These are phyloP conservation scores for Eupeodes corollae DNA, from an alignment of 1,140 invertebrate species.

Conservation along the genomic window DNA sequence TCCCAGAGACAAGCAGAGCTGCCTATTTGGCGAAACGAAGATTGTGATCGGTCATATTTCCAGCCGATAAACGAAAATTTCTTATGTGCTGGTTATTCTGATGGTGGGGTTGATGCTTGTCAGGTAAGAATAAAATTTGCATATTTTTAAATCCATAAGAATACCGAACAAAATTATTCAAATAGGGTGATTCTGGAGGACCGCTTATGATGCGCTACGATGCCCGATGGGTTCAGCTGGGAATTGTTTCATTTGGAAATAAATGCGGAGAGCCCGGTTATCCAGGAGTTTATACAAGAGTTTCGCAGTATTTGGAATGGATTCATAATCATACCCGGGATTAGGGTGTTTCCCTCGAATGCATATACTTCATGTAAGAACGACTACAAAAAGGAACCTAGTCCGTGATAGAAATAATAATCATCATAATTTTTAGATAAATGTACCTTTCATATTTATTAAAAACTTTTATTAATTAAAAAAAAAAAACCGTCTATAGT, in stretches of 20 bases:
- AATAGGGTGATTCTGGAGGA: constrained; percentile 49
- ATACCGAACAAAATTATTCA: not conserved
- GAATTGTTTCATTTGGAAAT: constrained; percentile 84
- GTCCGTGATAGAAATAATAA: too few species aligned
- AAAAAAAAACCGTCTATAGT: too few species aligned
- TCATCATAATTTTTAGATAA: too few species aligned
- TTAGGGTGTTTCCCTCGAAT: constrained; percentile 6
- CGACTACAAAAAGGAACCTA: too few species aligned
- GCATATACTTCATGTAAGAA: too few species aligned
- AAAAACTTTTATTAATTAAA: too few species aligned
- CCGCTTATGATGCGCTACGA: constrained; percentile 70
- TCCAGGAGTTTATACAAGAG: constrained; percentile 53
- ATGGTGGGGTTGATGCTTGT: constrained; percentile 85
- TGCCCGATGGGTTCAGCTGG: constrained; percentile 71
- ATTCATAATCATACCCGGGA: constrained; percentile 34
- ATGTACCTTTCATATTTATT: too few species aligned
- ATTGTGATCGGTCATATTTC: constrained; percentile 81
- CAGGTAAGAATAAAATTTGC: constrained; percentile 52
- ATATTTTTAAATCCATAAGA: not conserved
- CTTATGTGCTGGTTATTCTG: constrained; percentile 78
- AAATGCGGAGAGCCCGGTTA: constrained; percentile 81
- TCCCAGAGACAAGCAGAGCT: constrained; percentile 70
- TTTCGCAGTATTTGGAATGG: constrained; percentile 35
- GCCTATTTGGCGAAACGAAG: constrained; percentile 83
- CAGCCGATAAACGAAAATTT: constrained; percentile 86